phyloP scores from a whole-genome alignment of 2,113 vertebrate species.

The Barnardius zonarius region DNA sequence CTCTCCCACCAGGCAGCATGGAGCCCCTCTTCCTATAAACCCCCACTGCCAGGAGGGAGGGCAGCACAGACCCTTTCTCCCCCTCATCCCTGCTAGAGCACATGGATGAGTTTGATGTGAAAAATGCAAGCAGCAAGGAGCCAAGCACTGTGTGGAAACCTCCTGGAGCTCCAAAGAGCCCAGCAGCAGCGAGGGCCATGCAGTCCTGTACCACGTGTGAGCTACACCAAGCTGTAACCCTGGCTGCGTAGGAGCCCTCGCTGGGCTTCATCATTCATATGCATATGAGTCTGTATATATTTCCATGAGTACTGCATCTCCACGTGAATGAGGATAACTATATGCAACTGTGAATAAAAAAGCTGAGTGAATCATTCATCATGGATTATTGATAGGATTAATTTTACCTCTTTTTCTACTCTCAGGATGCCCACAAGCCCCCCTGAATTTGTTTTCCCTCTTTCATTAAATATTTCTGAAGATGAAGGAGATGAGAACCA shows the following conservation, averaged over 20 bases:
- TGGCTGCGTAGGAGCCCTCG: not conserved
- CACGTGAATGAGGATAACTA: not conserved
- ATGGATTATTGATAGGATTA: conserved; percentile 45
- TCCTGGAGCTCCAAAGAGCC: not conserved
- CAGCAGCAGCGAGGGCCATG: fast-evolving
- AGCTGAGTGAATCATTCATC: conserved; percentile 42
- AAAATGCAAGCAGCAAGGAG: not conserved
- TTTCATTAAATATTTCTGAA: not conserved
- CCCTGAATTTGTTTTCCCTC: not conserved
- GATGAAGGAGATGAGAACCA: not conserved
- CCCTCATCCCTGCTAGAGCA: not conserved
- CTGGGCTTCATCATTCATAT: not conserved
- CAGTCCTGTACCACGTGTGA: fast-evolving
- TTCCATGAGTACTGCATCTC: not conserved
- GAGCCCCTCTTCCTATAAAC: not conserved
- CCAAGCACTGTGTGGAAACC: not conserved
- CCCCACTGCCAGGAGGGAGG: not conserved
- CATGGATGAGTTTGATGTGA: not conserved
- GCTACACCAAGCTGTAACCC: not conserved
- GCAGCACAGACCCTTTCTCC: not conserved
- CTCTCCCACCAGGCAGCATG: not conserved
- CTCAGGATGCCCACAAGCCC: not conserved
- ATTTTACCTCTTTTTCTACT: conserved; percentile 40
- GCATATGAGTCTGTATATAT: not conserved
- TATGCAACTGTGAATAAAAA: conserved; percentile 5